These are phyloP conservation scores for Melanophora roralis DNA, from an alignment of 2,888 invertebrate species.

Conservation along the genomic window DNA sequence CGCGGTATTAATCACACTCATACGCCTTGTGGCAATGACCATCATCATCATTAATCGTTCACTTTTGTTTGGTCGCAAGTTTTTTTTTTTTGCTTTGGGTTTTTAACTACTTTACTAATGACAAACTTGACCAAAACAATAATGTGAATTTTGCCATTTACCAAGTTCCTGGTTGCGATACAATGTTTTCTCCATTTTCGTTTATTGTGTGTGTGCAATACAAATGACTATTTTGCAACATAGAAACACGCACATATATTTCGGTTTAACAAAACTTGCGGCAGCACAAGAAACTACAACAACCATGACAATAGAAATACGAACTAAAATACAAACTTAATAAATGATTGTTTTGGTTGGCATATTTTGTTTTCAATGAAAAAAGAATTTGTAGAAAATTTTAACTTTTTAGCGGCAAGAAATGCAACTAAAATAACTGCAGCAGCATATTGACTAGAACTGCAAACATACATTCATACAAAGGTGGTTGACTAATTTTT, in stretches of 20 bases:
- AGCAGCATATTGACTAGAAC: slow-evolving; percentile 9
- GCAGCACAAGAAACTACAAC: neutral
- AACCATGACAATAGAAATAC: too few species aligned
- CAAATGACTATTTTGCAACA: slow-evolving; percentile 33
- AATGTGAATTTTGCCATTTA: slow-evolving; percentile 59
- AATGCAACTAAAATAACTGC: neutral
- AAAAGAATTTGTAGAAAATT: slow-evolving; percentile 20
- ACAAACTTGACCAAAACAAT: slow-evolving; percentile 62
- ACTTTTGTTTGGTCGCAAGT: neutral
- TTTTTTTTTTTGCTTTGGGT: slow-evolving; percentile 16
- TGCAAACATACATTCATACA: neutral
- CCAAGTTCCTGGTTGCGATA: slow-evolving; percentile 2
- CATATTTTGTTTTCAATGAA: neutral
- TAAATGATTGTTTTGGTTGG: slow-evolving; percentile 22
- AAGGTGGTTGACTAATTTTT: slow-evolving; percentile 4
- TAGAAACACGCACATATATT: neutral
- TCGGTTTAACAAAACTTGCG: too few species aligned
- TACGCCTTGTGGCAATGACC: slow-evolving; percentile 21
- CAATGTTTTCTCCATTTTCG: neutral
- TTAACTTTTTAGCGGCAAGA: slow-evolving; percentile 21
- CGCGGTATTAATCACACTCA: slow-evolving; percentile 18
- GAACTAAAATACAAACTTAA: too few species aligned
- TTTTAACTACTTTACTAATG: slow-evolving; percentile 43
- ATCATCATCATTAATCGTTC: slow-evolving; percentile 36
- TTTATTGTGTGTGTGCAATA: slow-evolving; percentile 44